A percentile compares a stretch with the other conserved stretches of the same genome.
phyloP scores from a whole-genome alignment of 2,888 invertebrate genomes.

The Andrena minutula region DNA sequence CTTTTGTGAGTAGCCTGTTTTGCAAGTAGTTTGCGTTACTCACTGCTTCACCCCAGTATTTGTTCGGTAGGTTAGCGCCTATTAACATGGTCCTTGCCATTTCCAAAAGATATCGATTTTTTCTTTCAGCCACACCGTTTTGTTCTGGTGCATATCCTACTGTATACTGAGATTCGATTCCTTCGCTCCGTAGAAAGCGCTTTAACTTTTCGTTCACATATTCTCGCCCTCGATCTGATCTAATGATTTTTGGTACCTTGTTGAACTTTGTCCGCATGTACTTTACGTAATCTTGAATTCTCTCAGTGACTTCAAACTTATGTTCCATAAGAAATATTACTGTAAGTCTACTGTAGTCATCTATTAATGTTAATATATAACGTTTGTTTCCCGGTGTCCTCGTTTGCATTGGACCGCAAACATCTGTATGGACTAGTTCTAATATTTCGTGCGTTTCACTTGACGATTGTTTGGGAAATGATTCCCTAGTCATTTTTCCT shows the following conservation, averaged over 20 bases:
- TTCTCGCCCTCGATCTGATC: slow-evolving; percentile 63
- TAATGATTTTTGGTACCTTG: not conserved
- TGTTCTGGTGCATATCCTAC: slow-evolving; percentile 63
- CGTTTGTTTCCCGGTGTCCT: not conserved
- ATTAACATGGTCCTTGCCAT: slow-evolving; percentile 63
- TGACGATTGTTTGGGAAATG: not conserved
- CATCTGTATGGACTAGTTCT: slow-evolving; percentile 5
- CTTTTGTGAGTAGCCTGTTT: slow-evolving; percentile 54
- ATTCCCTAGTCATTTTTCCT: not conserved
- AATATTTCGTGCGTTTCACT: not conserved
- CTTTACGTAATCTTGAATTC: slow-evolving; percentile 1
- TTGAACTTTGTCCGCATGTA: slow-evolving; percentile 1
- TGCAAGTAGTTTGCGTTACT: slow-evolving; percentile 60
- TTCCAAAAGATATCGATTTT: slow-evolving; percentile 65
- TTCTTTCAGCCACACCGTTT: slow-evolving; percentile 68
- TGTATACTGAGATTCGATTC: slow-evolving; percentile 66
- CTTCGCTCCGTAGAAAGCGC: slow-evolving; percentile 62
- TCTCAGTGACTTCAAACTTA: not conserved
- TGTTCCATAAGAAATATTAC: not conserved
- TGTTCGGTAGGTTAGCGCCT: slow-evolving; percentile 46
- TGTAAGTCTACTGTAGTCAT: slow-evolving; percentile 12
- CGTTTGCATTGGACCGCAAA: slow-evolving; percentile 2
- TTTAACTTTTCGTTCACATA: slow-evolving; percentile 64
- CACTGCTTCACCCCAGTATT: slow-evolving; percentile 66
- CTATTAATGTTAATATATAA: not conserved